Conservation (phyloP, 2,888 invertebrate species). For the Cephonodes hylas region DNA sequence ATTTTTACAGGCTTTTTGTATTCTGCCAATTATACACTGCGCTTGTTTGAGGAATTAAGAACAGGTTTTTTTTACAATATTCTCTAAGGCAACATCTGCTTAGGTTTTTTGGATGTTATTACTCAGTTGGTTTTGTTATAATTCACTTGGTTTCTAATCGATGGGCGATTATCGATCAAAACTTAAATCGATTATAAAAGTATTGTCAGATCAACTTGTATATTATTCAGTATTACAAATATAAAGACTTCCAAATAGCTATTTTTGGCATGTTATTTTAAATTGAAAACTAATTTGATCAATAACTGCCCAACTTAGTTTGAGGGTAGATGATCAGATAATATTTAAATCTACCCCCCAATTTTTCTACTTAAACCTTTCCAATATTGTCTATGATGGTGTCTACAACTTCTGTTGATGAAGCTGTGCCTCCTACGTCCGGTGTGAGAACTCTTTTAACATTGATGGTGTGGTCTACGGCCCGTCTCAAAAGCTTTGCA, state of each 20-base stretch:
- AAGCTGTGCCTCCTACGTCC: constrained; percentile 90
- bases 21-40: not conserved
- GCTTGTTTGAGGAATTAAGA: not conserved
- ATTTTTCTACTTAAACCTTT: not conserved
- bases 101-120: not conserved
- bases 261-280: not conserved
- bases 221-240: not conserved
- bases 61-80: not conserved
- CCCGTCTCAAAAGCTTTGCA: constrained; percentile 87
- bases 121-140: too few species aligned
- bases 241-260: not conserved
- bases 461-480: constrained; percentile 90
- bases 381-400: constrained; percentile 88
- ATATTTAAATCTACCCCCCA: too few species aligned
- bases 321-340: too few species aligned
- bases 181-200: not conserved
- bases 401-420: constrained; percentile 92
- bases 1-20: not conserved
- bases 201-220: not conserved
- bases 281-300: too few species aligned
- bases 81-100: not conserved
- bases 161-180: not conserved
- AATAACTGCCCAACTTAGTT: not conserved
- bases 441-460: constrained; percentile 81
- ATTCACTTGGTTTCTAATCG: not conserved